Percentiles rank a stretch among this genome's conserved stretches.
phyloP scores from a whole-genome alignment of 2,888 invertebrate genomes.

The Cacoxenus indagator region DNA sequence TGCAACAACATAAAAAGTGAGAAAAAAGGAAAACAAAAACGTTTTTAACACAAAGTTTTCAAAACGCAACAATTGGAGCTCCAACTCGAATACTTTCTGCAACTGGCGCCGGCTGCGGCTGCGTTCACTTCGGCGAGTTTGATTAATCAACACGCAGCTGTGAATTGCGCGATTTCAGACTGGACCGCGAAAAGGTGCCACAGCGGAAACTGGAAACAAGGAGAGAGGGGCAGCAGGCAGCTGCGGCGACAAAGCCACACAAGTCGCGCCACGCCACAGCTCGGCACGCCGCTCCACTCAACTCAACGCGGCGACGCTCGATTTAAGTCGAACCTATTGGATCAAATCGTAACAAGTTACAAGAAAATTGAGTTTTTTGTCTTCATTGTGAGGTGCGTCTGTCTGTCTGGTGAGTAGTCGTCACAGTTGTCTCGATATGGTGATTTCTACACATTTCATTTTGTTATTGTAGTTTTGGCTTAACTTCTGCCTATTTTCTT shows the following conservation, averaged over 20 bases:
- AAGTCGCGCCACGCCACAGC: too few relatives aligned
- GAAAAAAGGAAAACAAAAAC: background rate
- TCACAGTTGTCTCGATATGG: background rate
- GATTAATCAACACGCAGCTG: too few relatives aligned
- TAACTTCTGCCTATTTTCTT: too few relatives aligned
- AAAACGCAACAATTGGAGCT: background rate
- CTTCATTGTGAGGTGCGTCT: background rate
- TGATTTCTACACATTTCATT: background rate
- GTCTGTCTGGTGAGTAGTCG: background rate
- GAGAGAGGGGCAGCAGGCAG: too few relatives aligned
- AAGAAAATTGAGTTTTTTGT: background rate
- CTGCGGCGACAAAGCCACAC: too few relatives aligned
- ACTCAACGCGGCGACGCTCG: too few relatives aligned
- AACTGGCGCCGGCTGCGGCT: too few relatives aligned
- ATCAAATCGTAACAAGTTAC: slow-evolving; percentile 6
- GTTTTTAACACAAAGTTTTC: background rate
- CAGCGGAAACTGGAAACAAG: too few relatives aligned
- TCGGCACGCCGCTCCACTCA: background rate
- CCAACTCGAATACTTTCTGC: background rate
- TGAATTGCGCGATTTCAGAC: too few relatives aligned
- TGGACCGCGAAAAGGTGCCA: too few relatives aligned
- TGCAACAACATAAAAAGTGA: background rate
- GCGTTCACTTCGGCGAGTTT: too few relatives aligned
- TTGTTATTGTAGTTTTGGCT: background rate
- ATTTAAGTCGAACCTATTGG: background rate